A percentile compares a stretch with the other conserved stretches of the same genome.
Conservation (phyloP, 2,113 vertebrate species). For the Phylloscopus trochilus region DNA sequence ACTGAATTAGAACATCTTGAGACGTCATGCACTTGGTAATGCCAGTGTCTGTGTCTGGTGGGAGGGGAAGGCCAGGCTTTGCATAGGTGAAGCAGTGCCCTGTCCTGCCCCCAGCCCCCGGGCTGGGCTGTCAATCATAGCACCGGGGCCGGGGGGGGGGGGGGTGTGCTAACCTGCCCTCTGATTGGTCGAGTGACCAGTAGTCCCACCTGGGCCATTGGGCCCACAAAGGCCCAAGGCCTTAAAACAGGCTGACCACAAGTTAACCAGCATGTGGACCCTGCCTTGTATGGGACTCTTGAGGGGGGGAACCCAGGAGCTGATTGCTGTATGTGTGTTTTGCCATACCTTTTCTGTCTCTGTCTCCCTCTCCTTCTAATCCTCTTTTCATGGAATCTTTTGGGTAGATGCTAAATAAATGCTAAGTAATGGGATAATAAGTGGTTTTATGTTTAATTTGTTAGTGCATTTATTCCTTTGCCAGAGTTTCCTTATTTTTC, state of each 20-base stretch:
- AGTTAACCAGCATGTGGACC: too few species aligned
- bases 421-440: neutral
- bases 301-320: too few species aligned
- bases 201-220: rapidly evolving
- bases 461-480: neutral
- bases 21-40: neutral
- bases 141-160: rapidly evolving
- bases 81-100: neutral
- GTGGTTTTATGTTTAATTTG: neutral
- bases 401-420: neutral
- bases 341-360: neutral
- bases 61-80: neutral
- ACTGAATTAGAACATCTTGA: rapidly evolving
- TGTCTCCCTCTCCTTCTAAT: neutral
- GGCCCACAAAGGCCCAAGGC: too few species aligned
- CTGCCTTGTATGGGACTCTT: neutral
- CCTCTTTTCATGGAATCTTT: neutral
- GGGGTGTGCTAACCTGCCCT: neutral
- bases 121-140: neutral
- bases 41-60: neutral
- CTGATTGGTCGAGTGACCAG: rapidly evolving
- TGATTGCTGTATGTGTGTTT: neutral
- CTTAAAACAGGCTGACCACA: neutral
- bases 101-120: rapidly evolving
- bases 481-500: neutral